These are phyloP conservation scores for Papilio elwesi DNA, from an alignment of 2,888 invertebrate species.

Conservation along the genomic window DNA sequence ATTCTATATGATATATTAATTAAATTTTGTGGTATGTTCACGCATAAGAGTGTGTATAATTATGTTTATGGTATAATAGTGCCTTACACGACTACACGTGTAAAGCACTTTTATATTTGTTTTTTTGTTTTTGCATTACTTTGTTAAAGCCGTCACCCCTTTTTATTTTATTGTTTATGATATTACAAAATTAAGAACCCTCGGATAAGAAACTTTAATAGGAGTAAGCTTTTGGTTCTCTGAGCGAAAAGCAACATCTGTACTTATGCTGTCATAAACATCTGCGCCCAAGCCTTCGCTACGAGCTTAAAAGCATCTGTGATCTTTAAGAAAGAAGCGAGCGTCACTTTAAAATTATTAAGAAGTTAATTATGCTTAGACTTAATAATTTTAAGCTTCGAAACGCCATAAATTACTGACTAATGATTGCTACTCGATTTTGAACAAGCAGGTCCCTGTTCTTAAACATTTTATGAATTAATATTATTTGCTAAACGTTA, in stretches of 20 bases:
- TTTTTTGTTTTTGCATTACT: neutral
- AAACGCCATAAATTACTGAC: neutral
- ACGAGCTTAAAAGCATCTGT: conserved; percentile 26
- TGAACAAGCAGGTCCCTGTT: too few species aligned
- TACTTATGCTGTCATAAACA: conserved; percentile 32
- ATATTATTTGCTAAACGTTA: too few species aligned
- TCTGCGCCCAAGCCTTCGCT: conserved; percentile 16
- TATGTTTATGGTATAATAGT: too few species aligned
- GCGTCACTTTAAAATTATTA: conserved; percentile 3
- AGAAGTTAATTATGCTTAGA: conserved; percentile 1
- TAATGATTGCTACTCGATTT: too few species aligned
- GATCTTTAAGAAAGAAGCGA: conserved; percentile 16
- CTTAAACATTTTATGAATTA: too few species aligned
- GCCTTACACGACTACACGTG: too few species aligned
- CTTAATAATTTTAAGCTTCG: neutral
- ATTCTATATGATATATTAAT: neutral
- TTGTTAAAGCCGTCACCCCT: neutral
- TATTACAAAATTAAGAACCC: conserved; percentile 16
- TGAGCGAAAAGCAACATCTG: conserved; percentile 22
- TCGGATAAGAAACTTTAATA: conserved; percentile 22
- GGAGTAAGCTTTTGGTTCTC: neutral
- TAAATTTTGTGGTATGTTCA: too few species aligned
- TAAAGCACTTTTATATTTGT: too few species aligned
- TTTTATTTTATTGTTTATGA: neutral
- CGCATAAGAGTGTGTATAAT: too few species aligned